phyloP scores from a whole-genome alignment of 1,140 invertebrate genomes.

The Cepaea nemoralis region DNA sequence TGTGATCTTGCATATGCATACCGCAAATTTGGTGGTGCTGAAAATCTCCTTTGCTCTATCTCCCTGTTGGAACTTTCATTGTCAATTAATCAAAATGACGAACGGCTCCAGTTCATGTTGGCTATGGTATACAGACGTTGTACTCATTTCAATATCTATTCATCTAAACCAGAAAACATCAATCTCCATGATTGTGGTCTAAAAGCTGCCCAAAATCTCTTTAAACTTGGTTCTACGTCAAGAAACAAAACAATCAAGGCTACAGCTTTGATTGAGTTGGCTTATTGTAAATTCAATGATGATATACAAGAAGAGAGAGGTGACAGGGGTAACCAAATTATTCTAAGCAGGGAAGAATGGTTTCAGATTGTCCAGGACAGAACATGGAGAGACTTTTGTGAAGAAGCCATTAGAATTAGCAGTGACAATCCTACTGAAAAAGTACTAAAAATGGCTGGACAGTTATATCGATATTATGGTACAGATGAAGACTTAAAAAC shows the following conservation, averaged over 20 bases:
- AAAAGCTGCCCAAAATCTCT: neutral
- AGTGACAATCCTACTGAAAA: neutral
- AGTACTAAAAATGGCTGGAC: neutral
- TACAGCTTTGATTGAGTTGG: slow-evolving; percentile 3
- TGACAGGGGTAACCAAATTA: neutral
- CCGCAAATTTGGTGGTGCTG: neutral
- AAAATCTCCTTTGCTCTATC: neutral
- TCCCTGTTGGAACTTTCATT: neutral
- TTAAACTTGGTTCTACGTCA: neutral
- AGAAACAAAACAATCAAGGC: neutral
- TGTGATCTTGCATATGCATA: neutral
- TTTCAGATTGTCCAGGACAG: neutral
- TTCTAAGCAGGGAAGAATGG: neutral
- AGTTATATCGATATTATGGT: neutral
- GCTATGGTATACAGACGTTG: neutral
- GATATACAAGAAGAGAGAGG: neutral
- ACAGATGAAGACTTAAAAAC: neutral
- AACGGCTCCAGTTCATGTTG: neutral
- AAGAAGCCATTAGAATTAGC: neutral
- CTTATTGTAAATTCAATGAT: neutral
- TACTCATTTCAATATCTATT: neutral
- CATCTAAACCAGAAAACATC: neutral
- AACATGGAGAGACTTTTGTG: neutral
- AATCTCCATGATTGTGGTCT: neutral
- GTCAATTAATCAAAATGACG: neutral